Percentiles rank a stretch among this genome's conserved stretches.
phyloP scores from a whole-genome alignment of 2,888 invertebrate species.

The Spilosoma lubricipeda region DNA sequence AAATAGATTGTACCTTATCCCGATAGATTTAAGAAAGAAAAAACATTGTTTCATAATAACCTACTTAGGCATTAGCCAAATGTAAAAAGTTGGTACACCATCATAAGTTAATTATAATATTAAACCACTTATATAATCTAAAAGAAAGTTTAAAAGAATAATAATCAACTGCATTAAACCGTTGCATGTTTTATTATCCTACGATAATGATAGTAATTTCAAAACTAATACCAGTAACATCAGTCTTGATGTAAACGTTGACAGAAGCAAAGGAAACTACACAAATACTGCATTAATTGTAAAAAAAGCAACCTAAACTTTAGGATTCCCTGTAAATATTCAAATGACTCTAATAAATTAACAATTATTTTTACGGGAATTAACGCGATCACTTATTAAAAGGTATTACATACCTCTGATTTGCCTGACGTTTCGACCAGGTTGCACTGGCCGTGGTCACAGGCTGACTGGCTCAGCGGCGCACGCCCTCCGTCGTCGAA shows the following conservation, averaged over 20 bases:
- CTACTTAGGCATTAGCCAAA: too few species aligned
- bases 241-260: conserved; percentile 3
- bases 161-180: not conserved
- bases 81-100: too few species aligned
- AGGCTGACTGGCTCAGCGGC: too few species aligned
- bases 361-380: too few species aligned
- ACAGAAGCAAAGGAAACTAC: conserved; percentile 14
- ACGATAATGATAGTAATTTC: not conserved
- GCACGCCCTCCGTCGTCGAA: too few species aligned
- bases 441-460: too few species aligned
- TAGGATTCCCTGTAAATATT: conserved; percentile 18
- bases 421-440: too few species aligned
- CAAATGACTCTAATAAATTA: conserved; percentile 23
- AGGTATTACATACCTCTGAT: too few species aligned
- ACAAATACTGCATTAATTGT: conserved; percentile 19
- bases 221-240: not conserved
- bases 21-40: not conserved
- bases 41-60: not conserved
- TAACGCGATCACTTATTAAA: too few species aligned
- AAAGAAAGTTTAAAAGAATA: not conserved
- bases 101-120: not conserved
- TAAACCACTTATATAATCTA: not conserved
- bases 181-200: conserved; percentile 7
- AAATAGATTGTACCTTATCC: not conserved
- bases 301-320: conserved; percentile 13